Conservation (phyloP, 1,140 invertebrate species). For the Himalopsyche phryganea region DNA sequence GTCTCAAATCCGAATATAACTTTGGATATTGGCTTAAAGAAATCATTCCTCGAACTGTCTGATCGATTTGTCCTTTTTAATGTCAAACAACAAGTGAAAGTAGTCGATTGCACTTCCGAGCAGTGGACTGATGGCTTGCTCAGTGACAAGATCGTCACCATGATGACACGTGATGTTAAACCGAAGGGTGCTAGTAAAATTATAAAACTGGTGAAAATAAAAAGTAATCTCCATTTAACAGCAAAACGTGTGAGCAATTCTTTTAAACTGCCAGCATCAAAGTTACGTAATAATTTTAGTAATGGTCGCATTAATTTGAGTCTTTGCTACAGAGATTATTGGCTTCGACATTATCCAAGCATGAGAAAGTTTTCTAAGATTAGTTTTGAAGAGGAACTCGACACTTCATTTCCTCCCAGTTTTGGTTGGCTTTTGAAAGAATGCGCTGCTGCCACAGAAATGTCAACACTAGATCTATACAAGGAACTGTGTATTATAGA, state of each 20-base stretch:
- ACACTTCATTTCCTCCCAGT: constrained; percentile 45
- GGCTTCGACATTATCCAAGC: constrained; percentile 37
- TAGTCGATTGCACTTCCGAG: constrained; percentile 6
- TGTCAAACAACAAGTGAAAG: constrained; percentile 3
- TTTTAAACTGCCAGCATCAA: too few species aligned
- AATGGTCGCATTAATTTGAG: constrained; percentile 26
- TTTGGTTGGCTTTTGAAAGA: constrained; percentile 55
- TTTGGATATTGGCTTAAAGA: constrained; percentile 2
- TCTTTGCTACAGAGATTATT: constrained; percentile 40
- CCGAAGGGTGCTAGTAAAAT: too few species aligned
- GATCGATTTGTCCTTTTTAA: too few species aligned
- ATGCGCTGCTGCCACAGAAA: constrained; percentile 47
- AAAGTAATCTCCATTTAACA: too few species aligned
- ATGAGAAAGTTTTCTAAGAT: constrained; percentile 14
- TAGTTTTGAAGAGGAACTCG: constrained; percentile 38
- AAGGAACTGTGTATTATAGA: constrained; percentile 44
- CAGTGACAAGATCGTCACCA: too few species aligned
- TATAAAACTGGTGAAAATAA: too few species aligned
- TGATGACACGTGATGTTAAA: too few species aligned
- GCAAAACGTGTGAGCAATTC: too few species aligned
- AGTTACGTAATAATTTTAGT: too few species aligned
- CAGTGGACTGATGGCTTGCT: too few species aligned
- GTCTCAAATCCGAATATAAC: constrained; percentile 1
- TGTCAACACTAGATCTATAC: constrained; percentile 45
- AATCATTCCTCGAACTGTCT: background rate